Percentiles rank a stretch among this genome's conserved stretches.
Conservation (phyloP, 2,113 vertebrate genomes). For the Baryphthengus martii region DNA sequence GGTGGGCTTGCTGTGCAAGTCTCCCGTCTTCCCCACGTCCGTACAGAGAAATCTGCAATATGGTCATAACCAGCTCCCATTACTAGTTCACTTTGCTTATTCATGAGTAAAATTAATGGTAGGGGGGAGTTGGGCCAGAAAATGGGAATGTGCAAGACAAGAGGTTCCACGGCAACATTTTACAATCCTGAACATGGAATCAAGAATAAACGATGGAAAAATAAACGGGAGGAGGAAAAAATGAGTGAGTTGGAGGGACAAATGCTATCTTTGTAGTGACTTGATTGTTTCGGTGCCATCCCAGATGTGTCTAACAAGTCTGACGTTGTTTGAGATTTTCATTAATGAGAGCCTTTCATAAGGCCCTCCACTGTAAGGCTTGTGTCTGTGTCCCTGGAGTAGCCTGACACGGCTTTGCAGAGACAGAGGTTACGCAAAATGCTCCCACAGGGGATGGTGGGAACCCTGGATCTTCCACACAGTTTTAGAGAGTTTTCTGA, state of each 20-base stretch:
- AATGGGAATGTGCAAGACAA: not conserved
- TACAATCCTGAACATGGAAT: not conserved
- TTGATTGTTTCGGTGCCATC: conserved; percentile 18
- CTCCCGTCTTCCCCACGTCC: fast-evolving
- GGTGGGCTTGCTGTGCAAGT: not conserved
- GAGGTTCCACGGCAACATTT: not conserved
- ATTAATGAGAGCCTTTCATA: not conserved
- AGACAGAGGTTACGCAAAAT: not conserved
- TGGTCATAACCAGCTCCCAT: not conserved
- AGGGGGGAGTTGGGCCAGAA: not conserved
- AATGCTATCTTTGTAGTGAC: not conserved
- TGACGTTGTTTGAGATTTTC: not conserved
- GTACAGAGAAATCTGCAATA: fast-evolving
- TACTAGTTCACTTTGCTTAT: not conserved
- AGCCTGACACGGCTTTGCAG: not conserved
- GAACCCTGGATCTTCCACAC: not conserved
- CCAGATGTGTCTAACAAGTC: conserved; percentile 29
- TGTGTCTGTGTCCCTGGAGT: not conserved
- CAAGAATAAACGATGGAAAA: not conserved
- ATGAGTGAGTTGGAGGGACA: not conserved
- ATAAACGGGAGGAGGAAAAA: not conserved
- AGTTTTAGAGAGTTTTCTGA: not conserved
- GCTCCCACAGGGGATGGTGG: not conserved
- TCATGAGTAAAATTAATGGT: not conserved
- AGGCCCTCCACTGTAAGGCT: not conserved